A percentile compares a stretch with the other conserved stretches of the same genome.
Conservation (phyloP, 2,797 vertebrate species). For the Hippopotamyrus pictus region DNA sequence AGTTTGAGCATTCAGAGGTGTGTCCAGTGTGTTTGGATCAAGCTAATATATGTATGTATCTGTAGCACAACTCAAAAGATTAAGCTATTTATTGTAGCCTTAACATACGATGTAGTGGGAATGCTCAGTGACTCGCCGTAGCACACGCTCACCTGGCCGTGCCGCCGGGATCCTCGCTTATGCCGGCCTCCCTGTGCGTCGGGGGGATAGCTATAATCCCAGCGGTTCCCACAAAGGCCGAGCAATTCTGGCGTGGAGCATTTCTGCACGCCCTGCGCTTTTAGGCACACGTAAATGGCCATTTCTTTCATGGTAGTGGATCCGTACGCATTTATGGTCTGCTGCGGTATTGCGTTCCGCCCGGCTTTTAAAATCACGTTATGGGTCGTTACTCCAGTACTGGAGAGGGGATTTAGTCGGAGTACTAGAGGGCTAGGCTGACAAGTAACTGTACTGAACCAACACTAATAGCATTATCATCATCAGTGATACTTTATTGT, state of each 20-base stretch:
- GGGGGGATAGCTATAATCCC: neutral
- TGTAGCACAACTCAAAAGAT: constrained; percentile 8
- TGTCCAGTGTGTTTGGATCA: constrained; percentile 17
- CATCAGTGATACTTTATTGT: neutral
- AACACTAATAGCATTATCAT: neutral
- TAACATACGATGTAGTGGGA: neutral
- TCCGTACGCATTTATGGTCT: neutral
- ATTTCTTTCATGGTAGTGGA: neutral
- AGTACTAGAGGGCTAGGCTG: neutral
- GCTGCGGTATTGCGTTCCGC: neutral
- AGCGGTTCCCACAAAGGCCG: neutral
- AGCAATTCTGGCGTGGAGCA: neutral
- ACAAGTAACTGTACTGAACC: neutral
- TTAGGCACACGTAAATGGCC: neutral
- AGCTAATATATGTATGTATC: constrained; percentile 12
- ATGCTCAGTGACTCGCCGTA: neutral
- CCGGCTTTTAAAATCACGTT: neutral
- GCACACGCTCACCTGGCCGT: neutral
- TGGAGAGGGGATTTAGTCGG: neutral
- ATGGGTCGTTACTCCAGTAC: neutral
- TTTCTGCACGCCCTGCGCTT: neutral
- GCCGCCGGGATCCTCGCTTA: neutral
- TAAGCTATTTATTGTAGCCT: constrained; percentile 13
- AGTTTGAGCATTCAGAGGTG: constrained; percentile 35
- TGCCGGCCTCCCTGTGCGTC: neutral